Evolutionary conservation across 1,140 invertebrate genomes (phyloP), one percentile per base, ranked within the genome.

Genomic region (Diabrotica virgifera): DNA sequence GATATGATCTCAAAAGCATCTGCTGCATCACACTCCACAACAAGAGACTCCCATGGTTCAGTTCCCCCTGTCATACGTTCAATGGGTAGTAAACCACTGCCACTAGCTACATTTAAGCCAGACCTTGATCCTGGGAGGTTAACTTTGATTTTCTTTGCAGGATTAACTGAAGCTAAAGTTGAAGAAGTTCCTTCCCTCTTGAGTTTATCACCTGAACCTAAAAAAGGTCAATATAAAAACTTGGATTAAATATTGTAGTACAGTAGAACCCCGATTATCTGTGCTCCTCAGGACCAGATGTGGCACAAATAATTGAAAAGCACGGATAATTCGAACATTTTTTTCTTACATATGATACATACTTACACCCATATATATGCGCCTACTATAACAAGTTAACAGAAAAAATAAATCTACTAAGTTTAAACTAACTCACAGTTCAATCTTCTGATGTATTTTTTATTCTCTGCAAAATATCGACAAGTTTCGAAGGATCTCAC

Each of bases 1-100:
- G 85, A 77, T 36, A 88, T 82, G 69, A 80, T 78, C 50, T 82
- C 82, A n/a, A 87, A 83, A 9, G 89, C 73, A 63, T 86, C 86
- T 10, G 77, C 73, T 51, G 85, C 76, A 64, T 90, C 88, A 70
- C 82, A 84, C 5, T 89, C 88, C 36, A 83, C 70, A 5, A 82
- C 81, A 9, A 83, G 70, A 38, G 77, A 72, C 74, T 87, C 85
- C 85, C 85, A 87, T 14, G 82, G 78, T 74, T 86, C 85, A 5
- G 79, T 78, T 3, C 73, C 72, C 36, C 54, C 58, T 12, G 37
- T 50, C 46, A 72, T 68, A 35, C 74, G 63, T 37, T 66, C 63
- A 37, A 65, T 68, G 1, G 75, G 66, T 14, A 72, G 37, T 14
- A 72, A 59, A 50, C 77, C 80, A 9, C 79, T 79, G 37, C 75